These are phyloP conservation scores for Microcebus jonahi DNA, from an alignment of 2,113 vertebrate genomes.

Conservation along the genomic window DNA sequence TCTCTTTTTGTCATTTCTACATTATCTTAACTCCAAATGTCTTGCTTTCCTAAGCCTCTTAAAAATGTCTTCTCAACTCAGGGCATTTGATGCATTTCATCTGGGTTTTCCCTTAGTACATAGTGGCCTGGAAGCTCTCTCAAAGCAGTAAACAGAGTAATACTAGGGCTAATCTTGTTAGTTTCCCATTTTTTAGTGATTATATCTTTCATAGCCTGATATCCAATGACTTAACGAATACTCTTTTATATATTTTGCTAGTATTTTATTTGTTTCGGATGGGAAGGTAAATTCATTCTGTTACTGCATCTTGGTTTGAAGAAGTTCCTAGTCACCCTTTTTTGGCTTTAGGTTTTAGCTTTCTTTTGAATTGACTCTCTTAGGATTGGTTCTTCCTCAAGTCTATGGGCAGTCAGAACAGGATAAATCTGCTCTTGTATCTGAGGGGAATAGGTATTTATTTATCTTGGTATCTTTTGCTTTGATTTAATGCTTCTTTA, in stretches of 20 bases:
- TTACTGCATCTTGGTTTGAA: neutral
- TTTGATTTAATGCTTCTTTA: conserved; percentile 15
- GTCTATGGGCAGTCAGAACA: neutral
- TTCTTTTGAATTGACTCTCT: neutral
- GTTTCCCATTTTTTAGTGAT: neutral
- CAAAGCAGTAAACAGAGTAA: neutral
- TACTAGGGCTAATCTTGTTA: neutral
- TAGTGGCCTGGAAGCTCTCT: neutral
- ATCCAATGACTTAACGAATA: neutral
- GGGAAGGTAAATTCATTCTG: neutral
- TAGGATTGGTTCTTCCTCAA: conserved; percentile 21
- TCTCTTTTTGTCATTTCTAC: neutral
- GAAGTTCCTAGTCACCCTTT: neutral
- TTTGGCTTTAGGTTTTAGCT: conserved; percentile 23
- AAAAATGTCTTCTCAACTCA: neutral
- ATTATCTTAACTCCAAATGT: conserved; percentile 14
- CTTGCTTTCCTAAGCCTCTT: neutral
- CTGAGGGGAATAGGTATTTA: neutral
- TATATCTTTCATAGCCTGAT: neutral
- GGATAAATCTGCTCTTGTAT: neutral
- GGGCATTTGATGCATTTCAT: neutral
- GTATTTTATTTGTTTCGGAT: neutral
- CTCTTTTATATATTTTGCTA: neutral
- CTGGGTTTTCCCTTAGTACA: neutral
- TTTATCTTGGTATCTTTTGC: conserved; percentile 1